phyloP scores from a whole-genome alignment of 2,797 vertebrate species.

The Uromys caudimaculatus region DNA sequence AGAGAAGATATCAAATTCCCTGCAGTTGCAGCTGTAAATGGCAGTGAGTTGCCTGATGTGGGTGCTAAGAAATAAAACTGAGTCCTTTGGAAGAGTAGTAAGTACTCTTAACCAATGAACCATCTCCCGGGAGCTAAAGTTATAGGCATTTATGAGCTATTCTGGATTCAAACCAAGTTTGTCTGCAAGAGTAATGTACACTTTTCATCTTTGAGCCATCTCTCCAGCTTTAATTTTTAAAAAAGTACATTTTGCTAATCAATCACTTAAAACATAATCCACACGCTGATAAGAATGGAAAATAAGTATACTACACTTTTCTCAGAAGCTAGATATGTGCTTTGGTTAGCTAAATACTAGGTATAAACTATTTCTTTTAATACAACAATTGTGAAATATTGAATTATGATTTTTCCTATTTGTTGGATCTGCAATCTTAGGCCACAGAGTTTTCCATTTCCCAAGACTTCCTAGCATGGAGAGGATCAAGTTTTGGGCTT shows the following conservation, averaged over 20 bases:
- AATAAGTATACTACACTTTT: neutral
- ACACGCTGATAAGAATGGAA: neutral
- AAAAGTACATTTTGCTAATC: neutral
- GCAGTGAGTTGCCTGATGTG: neutral
- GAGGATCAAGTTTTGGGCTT: neutral
- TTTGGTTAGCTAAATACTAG: neutral
- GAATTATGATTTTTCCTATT: neutral
- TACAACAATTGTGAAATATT: neutral
- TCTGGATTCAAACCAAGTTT: neutral
- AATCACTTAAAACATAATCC: conserved; percentile 12
- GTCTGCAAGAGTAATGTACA: neutral
- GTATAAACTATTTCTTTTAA: neutral
- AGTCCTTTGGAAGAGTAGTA: neutral
- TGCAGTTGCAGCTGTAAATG: neutral
- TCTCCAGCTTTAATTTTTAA: neutral
- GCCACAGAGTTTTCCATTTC: neutral
- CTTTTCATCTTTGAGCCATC: neutral
- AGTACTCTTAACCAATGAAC: neutral
- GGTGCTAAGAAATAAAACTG: neutral
- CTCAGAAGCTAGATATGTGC: neutral
- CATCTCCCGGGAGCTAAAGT: neutral
- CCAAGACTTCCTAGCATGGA: neutral
- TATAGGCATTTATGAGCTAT: neutral
- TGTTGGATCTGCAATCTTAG: neutral
- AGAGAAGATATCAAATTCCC: neutral